These are phyloP conservation scores for Ormyrus labotus DNA, from an alignment of 2,888 invertebrate genomes.

Conservation along the genomic window DNA sequence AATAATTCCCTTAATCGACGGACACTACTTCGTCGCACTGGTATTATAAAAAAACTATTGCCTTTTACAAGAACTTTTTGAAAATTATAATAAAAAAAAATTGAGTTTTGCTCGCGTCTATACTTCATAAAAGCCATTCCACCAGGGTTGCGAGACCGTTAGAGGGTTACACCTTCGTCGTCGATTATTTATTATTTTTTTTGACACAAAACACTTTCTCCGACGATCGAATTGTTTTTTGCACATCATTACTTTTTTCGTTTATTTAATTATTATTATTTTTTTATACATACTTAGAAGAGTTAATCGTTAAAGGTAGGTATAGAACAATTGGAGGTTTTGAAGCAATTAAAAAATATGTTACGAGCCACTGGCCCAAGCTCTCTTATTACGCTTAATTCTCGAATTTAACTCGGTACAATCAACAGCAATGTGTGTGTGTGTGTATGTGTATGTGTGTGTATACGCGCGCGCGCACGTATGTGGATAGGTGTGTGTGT, in stretches of 20 bases:
- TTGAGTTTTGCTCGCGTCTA: constrained; percentile 1
- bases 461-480: no score
- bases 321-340: constrained; percentile 68
- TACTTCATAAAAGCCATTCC: constrained; percentile 37
- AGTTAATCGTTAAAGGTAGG: constrained; percentile 62
- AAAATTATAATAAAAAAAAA: constrained; percentile 20
- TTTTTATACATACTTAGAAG: constrained; percentile 57
- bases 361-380: constrained; percentile 69
- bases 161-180: constrained; percentile 26
- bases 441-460: no score
- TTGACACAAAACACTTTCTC: constrained; percentile 51
- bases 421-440: constrained; percentile 62
- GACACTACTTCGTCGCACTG: no score
- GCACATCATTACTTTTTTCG: constrained; percentile 23
- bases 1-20: no score
- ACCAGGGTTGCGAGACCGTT: constrained; percentile 35
- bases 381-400: constrained; percentile 69
- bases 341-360: constrained; percentile 73
- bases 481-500: no score
- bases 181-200: constrained; percentile 33
- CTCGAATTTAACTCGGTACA: constrained; percentile 58
- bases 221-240: constrained; percentile 40
- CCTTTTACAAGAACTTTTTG: constrained; percentile 4
- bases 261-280: constrained; percentile 19
- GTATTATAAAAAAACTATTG: no score